These are phyloP conservation scores for Catharus ustulatus DNA, from an alignment of 2,797 vertebrate species.

Conservation along the genomic window DNA sequence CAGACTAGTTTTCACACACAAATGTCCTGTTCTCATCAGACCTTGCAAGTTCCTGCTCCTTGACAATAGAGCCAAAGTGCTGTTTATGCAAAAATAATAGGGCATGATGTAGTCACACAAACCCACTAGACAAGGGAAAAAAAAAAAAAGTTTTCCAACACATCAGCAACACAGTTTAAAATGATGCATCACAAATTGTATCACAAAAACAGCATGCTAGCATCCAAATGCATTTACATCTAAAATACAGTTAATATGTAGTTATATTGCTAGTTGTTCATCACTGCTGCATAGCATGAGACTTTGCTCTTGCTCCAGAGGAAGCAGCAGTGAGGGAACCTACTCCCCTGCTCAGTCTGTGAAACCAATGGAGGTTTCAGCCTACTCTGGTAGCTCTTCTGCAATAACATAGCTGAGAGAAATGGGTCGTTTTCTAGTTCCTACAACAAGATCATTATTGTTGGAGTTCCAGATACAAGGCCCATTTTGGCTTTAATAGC, in stretches of 20 bases:
- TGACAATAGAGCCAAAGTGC: neutral
- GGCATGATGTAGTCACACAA: neutral
- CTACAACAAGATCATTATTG: neutral
- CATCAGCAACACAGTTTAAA: neutral
- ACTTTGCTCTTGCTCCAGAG: neutral
- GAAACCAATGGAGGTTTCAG: neutral
- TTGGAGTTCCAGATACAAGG: neutral
- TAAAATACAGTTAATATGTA: neutral
- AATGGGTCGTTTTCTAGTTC: neutral
- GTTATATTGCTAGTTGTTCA: neutral
- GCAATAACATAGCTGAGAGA: neutral
- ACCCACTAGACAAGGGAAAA: neutral
- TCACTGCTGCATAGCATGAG: neutral
- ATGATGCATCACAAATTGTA: neutral
- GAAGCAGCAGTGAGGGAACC: neutral
- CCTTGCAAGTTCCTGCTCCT: neutral
- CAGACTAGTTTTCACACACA: neutral
- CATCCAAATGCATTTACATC: neutral
- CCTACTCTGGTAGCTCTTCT: neutral
- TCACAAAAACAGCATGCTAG: neutral
- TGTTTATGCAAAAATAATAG: neutral
- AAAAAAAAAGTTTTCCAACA: neutral
- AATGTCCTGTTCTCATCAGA: neutral
- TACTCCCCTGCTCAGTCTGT: neutral
- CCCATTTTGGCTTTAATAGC: neutral